Evolutionary conservation across 2,113 vertebrate species (phyloP).

Genomic region (Piaya cayana): DNA sequence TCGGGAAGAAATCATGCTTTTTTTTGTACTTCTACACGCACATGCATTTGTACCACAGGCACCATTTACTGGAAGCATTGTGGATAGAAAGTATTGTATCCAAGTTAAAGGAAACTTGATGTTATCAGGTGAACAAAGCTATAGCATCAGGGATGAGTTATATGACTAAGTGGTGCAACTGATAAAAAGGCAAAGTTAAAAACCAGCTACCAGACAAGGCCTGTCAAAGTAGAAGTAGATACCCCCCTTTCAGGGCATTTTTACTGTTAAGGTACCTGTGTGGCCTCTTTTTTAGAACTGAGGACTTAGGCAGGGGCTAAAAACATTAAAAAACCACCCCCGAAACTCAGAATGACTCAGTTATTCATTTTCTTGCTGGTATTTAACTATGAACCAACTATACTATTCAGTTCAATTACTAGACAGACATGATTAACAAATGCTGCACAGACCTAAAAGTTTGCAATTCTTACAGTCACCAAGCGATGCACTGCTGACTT

Average conservation of each 20-base stretch:
- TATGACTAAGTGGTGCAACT: not conserved
- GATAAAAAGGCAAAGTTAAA: not conserved
- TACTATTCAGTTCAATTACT: not conserved
- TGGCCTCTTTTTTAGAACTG: not conserved
- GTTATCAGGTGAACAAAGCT: not conserved
- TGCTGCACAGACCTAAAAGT: not conserved
- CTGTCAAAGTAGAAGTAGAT: not conserved
- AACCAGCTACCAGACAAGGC: not conserved
- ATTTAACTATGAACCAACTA: not conserved
- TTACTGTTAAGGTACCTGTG: not conserved
- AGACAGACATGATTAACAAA: not conserved
- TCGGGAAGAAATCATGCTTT: accelerated
- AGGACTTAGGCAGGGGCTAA: not conserved
- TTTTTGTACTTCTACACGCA: not conserved
- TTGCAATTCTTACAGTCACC: not conserved
- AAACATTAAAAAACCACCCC: not conserved
- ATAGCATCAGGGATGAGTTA: not conserved
- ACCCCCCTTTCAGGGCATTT: not conserved
- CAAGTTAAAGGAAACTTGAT: not conserved
- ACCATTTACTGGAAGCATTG: not conserved
- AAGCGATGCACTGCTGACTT: not conserved
- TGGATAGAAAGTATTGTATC: not conserved
- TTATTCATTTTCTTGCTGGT: not conserved
- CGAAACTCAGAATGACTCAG: not conserved
- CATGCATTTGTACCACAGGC: not conserved